These are phyloP conservation scores for Cheirogaleus major DNA, from an alignment of 2,797 vertebrate genomes.

Conservation along the genomic window DNA sequence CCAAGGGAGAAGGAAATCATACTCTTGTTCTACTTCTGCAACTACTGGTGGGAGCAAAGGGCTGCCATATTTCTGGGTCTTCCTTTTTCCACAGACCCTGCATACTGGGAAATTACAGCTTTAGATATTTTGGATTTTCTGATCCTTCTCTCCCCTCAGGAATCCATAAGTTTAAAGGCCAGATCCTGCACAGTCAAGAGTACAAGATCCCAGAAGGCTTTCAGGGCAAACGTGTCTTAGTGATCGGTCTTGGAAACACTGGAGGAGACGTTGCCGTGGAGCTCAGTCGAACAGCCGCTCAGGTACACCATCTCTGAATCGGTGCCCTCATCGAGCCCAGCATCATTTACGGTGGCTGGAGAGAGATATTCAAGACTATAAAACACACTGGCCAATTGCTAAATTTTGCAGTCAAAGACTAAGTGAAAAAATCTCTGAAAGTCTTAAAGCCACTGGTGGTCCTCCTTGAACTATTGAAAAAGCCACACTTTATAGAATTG, in stretches of 20 bases:
- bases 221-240: constrained; percentile 89
- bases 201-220: constrained; percentile 89
- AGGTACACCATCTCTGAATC: constrained; percentile 83
- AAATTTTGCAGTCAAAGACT: not conserved
- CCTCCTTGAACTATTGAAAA: not conserved
- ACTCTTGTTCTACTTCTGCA: not conserved
- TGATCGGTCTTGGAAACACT: constrained; percentile 93
- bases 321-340: rapidly evolving
- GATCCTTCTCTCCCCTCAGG: constrained; percentile 83
- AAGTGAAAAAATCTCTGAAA: not conserved
- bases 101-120: not conserved
- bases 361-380: not conserved
- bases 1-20: not conserved
- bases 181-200: constrained; percentile 89
- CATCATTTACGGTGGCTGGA: not conserved
- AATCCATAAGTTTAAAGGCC: constrained; percentile 89
- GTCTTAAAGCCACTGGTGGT: not conserved
- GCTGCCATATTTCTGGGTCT: not conserved
- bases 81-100: not conserved
- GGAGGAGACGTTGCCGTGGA: constrained; percentile 92
- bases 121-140: not conserved
- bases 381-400: not conserved
- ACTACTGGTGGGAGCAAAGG: not conserved
- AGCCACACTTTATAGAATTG: not conserved
- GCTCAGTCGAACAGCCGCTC: constrained; percentile 88